phyloP scores from a whole-genome alignment of 92 coral and sea anemone species.

The Metridium senile region DNA sequence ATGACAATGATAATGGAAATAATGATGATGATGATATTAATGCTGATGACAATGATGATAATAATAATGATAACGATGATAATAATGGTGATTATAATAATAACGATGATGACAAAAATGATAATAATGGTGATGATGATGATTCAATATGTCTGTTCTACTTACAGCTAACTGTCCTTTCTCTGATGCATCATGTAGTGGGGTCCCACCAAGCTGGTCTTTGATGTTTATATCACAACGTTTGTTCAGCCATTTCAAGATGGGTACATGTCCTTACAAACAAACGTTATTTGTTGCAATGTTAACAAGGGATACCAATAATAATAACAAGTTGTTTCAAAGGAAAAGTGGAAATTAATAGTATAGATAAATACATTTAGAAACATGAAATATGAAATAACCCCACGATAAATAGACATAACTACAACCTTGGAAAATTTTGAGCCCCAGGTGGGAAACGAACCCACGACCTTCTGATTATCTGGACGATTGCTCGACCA shows the following conservation, averaged over 20 bases:
- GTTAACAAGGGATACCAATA: too few species aligned
- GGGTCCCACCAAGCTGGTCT: constrained; percentile 70
- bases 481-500: too few species aligned
- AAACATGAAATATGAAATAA: too few species aligned
- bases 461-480: too few species aligned
- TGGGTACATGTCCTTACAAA: constrained; percentile 63
- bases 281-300: too few species aligned
- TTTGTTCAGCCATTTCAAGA: constrained; percentile 73
- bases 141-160: not conserved
- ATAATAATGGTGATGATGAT: constrained; percentile 1
- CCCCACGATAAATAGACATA: too few species aligned
- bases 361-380: too few species aligned
- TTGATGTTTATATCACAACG: constrained; percentile 57
- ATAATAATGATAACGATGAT: not conserved
- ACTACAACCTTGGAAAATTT: too few species aligned
- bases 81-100: not conserved
- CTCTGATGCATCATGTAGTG: constrained; percentile 87
- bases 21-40: not conserved
- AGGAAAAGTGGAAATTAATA: too few species aligned
- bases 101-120: not conserved
- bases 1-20: not conserved
- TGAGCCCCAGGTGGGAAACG: too few species aligned
- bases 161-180: constrained; percentile 80
- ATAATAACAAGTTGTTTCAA: too few species aligned
- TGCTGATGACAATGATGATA: not conserved